These are phyloP conservation scores for Sussaba pulchella DNA, from an alignment of 2,888 invertebrate genomes.

Conservation along the genomic window DNA sequence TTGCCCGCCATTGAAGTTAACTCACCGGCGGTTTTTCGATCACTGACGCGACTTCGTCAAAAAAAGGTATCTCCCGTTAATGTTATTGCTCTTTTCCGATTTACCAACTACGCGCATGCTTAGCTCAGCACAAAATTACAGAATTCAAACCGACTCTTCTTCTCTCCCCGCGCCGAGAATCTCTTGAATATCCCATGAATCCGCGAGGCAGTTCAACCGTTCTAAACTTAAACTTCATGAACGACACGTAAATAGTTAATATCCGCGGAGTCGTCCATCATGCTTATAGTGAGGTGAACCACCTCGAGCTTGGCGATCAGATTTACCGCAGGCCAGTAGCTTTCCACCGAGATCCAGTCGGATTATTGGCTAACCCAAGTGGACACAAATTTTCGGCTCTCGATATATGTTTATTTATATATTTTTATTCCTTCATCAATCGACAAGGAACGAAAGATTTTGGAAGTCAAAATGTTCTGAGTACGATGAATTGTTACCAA, in stretches of 20 bases:
- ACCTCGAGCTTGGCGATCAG: not conserved
- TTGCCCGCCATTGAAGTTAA: constrained; percentile 41
- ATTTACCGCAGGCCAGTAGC: not conserved
- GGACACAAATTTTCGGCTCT: not conserved
- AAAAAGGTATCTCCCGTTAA: not conserved
- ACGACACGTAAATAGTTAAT: constrained; percentile 5
- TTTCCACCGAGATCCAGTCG: not conserved
- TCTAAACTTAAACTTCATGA: constrained; percentile 25
- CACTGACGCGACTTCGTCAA: constrained; percentile 6
- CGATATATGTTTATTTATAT: not conserved
- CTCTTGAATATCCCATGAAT: constrained; percentile 15
- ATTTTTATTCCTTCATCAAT: not conserved
- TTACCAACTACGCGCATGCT: constrained; percentile 8
- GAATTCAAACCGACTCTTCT: not conserved
- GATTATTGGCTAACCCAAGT: not conserved
- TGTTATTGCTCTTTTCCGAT: not conserved
- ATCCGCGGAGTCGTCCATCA: not conserved
- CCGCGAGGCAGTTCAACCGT: not conserved
- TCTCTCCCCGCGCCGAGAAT: not conserved
- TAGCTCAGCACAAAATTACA: not conserved
- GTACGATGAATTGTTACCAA: too few relatives aligned
- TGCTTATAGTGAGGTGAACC: not conserved
- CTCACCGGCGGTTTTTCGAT: not conserved
- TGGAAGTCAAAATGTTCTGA: too few relatives aligned
- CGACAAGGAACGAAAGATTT: not conserved